Evolutionary conservation across 2,888 invertebrate species (phyloP).

Genomic region (Helicoverpa assulta): DNA sequence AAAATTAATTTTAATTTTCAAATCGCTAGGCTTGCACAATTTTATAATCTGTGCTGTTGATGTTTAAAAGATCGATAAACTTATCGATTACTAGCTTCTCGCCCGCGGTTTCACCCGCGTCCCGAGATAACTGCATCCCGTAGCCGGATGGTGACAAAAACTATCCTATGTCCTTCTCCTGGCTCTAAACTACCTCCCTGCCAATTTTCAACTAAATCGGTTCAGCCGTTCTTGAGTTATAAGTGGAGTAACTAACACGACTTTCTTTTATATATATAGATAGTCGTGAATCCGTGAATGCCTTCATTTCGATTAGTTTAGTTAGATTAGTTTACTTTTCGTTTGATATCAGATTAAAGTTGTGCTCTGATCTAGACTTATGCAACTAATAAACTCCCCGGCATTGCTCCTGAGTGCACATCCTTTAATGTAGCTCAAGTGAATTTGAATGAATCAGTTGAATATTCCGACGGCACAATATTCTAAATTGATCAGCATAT

Average conservation of each 20-base stretch:
- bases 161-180: too few species aligned
- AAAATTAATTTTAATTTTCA: conserved; percentile 38
- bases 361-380: not conserved
- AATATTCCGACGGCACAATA: not conserved
- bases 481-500: not conserved
- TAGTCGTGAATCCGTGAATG: conserved; percentile 17
- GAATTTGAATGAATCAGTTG: not conserved
- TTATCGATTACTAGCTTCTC: conserved; percentile 31
- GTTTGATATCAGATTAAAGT: not conserved
- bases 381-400: not conserved
- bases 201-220: too few species aligned
- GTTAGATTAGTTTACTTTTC: conserved; percentile 11
- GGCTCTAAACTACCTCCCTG: too few species aligned
- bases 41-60: conserved; percentile 5
- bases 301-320: conserved; percentile 23
- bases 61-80: conserved; percentile 21
- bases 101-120: too few species aligned
- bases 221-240: too few species aligned
- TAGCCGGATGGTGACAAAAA: too few species aligned
- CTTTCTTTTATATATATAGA: too few species aligned
- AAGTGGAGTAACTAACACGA: too few species aligned
- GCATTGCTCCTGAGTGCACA: not conserved
- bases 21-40: conserved; percentile 34
- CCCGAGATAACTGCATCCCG: too few species aligned
- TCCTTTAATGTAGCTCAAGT: not conserved